These are phyloP conservation scores for Pseudorhiza aurosa DNA, from an alignment of 30 jellyfish, hydroid and myxozoan species.

Conservation along the genomic window DNA sequence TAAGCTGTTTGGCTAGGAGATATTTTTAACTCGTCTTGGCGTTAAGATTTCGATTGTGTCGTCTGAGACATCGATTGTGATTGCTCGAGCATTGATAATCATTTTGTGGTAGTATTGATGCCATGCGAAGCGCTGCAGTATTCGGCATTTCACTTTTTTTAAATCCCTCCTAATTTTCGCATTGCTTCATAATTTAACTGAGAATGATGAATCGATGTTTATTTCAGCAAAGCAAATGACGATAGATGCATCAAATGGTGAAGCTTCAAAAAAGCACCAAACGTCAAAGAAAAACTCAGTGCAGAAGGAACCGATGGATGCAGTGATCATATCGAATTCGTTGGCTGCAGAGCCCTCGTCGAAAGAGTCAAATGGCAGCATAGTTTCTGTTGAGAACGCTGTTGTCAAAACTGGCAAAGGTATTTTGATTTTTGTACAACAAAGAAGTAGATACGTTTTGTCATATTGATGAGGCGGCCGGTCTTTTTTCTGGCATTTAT, in stretches of 20 bases:
- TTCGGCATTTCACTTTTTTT: no score
- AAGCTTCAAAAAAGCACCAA: constrained; percentile 41
- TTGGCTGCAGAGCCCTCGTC: constrained; percentile 52
- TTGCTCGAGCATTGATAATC: no score
- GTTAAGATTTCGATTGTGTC: no score
- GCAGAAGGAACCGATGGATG: constrained; percentile 58
- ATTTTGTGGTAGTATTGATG: no score
- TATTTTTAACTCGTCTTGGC: no score
- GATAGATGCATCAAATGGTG: constrained; percentile 15
- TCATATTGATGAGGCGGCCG: background rate
- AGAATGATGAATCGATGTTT: no score
- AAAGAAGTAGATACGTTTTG: background rate
- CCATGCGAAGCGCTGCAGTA: no score
- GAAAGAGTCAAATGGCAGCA: background rate
- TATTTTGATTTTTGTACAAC: background rate
- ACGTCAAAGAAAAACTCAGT: constrained; percentile 35
- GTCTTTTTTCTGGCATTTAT: background rate
- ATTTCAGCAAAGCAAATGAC: constrained; percentile 32
- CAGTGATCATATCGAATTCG: constrained; percentile 56
- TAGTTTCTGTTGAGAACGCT: constrained; percentile 19
- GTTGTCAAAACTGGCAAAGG: constrained; percentile 52
- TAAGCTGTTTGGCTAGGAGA: background rate
- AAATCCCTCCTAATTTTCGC: background rate
- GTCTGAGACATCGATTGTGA: no score
- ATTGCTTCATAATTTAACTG: no score